A percentile compares a stretch with the other conserved stretches of the same genome.
Evolutionary conservation across 2,888 invertebrate genomes (phyloP).

Genomic region (Chalcosyrphus nemorum): DNA sequence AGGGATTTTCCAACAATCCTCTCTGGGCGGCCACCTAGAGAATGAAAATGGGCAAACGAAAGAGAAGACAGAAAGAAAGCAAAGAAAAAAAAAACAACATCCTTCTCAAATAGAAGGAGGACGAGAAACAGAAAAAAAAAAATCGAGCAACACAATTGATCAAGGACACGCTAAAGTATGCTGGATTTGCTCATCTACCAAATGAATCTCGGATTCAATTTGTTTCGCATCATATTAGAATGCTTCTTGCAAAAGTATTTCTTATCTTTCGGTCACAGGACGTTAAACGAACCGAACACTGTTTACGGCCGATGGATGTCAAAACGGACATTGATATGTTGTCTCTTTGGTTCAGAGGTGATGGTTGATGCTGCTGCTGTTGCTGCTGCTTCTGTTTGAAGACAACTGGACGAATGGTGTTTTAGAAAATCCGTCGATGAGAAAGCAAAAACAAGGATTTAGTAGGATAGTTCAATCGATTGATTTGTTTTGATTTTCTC

Average conservation of each 20-base stretch:
- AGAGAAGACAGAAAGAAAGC: not conserved
- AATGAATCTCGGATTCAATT: slow-evolving; percentile 59
- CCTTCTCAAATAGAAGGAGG: too few species aligned
- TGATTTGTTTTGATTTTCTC: slow-evolving; percentile 50
- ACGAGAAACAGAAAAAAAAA: not conserved
- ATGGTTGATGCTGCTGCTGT: too few species aligned
- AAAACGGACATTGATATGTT: slow-evolving; percentile 54
- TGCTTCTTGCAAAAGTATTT: slow-evolving; percentile 6
- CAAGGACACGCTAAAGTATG: slow-evolving; percentile 40
- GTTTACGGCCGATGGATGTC: slow-evolving; percentile 50
- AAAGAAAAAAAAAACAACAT: not conserved
- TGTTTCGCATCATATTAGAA: slow-evolving; percentile 57
- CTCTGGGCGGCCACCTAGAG: slow-evolving; percentile 4
- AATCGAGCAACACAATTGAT: slow-evolving; percentile 14
- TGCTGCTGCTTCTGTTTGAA: not conserved
- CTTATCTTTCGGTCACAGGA: slow-evolving; percentile 49
- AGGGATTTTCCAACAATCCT: slow-evolving; percentile 42
- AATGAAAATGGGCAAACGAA: not conserved
- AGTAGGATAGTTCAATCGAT: slow-evolving; percentile 19
- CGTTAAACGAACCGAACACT: slow-evolving; percentile 53
- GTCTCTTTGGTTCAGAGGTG: slow-evolving; percentile 31
- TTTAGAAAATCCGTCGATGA: not conserved
- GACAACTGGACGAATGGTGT: not conserved
- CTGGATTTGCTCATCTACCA: slow-evolving; percentile 48
- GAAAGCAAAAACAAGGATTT: not conserved